Conservation (phyloP, 2,113 vertebrate genomes). For the Ramphastos sulfuratus region DNA sequence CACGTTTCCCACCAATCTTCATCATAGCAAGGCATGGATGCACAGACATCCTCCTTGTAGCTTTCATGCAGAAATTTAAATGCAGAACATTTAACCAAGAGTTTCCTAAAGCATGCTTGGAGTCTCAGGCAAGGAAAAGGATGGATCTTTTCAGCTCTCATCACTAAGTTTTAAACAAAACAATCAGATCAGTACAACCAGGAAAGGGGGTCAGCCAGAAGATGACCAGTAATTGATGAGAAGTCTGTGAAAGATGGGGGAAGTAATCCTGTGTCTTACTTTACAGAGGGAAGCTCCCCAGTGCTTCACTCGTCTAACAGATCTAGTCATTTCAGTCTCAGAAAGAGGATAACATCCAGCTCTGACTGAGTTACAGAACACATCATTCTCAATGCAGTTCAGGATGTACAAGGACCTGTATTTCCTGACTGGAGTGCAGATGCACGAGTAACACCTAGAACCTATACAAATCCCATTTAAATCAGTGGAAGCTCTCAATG, state of each 20-base stretch:
- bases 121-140: background rate
- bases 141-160: background rate
- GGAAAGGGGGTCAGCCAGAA: background rate
- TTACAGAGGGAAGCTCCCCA: background rate
- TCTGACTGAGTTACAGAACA: background rate
- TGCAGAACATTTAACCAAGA: background rate
- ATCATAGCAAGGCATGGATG: accelerated
- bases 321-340: background rate
- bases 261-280: background rate
- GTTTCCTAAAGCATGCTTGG: background rate
- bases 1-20: background rate
- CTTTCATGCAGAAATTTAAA: no score
- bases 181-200: background rate
- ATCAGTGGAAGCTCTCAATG: background rate
- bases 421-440: background rate
- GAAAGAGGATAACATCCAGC: background rate
- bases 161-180: background rate
- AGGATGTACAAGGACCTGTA: background rate
- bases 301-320: background rate
- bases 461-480: background rate
- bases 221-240: background rate
- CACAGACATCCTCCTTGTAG: background rate
- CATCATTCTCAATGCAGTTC: background rate
- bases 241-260: background rate
- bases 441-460: background rate